Percentiles rank a stretch among this genome's conserved stretches.
These are phyloP conservation scores for Monochamus saltuarius DNA, from an alignment of 1,140 invertebrate genomes.

Conservation along the genomic window DNA sequence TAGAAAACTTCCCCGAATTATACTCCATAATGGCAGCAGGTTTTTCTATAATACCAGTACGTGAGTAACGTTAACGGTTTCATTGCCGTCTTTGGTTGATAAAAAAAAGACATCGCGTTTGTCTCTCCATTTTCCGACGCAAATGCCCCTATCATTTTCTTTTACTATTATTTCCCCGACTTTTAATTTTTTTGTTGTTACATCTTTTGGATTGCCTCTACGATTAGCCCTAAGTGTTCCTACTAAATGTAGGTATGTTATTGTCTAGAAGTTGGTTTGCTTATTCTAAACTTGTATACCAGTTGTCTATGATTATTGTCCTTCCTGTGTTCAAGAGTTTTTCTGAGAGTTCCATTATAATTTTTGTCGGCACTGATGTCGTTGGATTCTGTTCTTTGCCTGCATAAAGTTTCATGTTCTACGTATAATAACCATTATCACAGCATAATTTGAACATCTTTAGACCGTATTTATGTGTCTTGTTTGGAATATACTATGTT, in stretches of 20 bases:
- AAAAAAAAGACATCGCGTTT: slow-evolving; percentile 46
- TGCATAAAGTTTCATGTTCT: slow-evolving; percentile 37
- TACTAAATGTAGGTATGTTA: slow-evolving; percentile 45
- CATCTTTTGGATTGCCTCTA: slow-evolving; percentile 39
- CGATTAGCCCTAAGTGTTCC: slow-evolving; percentile 46
- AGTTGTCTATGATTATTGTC: slow-evolving; percentile 51
- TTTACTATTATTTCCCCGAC: slow-evolving; percentile 40
- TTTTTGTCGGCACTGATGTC: slow-evolving; percentile 31
- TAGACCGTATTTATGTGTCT: slow-evolving; percentile 49
- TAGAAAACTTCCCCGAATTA: no score
- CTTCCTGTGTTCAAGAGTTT: slow-evolving; percentile 45
- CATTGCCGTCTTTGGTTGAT: slow-evolving; percentile 39
- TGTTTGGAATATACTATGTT: slow-evolving; percentile 52
- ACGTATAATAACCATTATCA: slow-evolving; percentile 28
- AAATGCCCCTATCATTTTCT: slow-evolving; percentile 46
- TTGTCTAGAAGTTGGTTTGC: slow-evolving; percentile 44
- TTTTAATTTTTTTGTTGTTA: slow-evolving; percentile 43
- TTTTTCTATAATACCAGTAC: slow-evolving; percentile 29
- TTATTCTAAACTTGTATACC: slow-evolving; percentile 49
- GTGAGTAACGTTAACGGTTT: slow-evolving; percentile 38
- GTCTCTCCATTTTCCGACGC: slow-evolving; percentile 49
- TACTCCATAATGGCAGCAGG: no score
- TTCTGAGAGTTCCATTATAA: slow-evolving; percentile 37
- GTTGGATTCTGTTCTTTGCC: slow-evolving; percentile 27
- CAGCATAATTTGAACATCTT: slow-evolving; percentile 27